Conservation (phyloP, 2,797 vertebrate genomes). For the Alcedo atthis region DNA sequence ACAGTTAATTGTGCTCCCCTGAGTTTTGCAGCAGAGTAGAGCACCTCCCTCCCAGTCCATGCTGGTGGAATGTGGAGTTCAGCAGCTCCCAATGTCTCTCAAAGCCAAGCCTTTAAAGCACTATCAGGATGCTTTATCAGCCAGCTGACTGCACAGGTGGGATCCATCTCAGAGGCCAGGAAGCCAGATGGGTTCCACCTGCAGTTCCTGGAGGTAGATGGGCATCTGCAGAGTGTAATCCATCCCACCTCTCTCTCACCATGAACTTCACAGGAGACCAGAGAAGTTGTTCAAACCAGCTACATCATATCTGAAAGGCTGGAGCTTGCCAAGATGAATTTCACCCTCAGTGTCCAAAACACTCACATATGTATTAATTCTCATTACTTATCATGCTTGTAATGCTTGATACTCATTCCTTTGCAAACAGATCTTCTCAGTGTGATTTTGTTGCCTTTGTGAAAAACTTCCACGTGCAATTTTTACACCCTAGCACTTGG, state of each 20-base stretch:
- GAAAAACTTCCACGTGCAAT: not conserved
- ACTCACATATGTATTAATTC: slow-evolving; percentile 15
- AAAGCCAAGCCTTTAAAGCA: not conserved
- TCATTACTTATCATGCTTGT: not conserved
- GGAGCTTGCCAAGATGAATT: slow-evolving; percentile 40
- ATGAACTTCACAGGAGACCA: slow-evolving; percentile 27
- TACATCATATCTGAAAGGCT: slow-evolving; percentile 1
- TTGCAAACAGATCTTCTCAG: not conserved
- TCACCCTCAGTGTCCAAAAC: not conserved
- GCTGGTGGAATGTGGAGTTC: not conserved
- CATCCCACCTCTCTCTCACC: not conserved
- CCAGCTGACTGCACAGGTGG: not conserved
- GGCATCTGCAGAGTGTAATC: slow-evolving; percentile 35
- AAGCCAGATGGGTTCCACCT: not conserved
- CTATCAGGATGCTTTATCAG: slow-evolving; percentile 18
- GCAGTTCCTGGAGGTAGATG: slow-evolving; percentile 20
- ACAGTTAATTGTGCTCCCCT: not conserved
- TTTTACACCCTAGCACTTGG: slow-evolving; percentile 1
- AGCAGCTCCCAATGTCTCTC: not conserved
- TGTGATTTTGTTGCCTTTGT: slow-evolving; percentile 28
- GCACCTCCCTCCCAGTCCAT: not conserved
- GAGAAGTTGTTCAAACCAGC: slow-evolving; percentile 36
- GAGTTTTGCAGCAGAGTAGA: not conserved
- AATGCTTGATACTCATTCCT: slow-evolving; percentile 4
- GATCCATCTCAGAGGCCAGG: not conserved